These are phyloP conservation scores for Melospiza georgiana DNA, from an alignment of 2,113 vertebrate genomes.

Conservation along the genomic window DNA sequence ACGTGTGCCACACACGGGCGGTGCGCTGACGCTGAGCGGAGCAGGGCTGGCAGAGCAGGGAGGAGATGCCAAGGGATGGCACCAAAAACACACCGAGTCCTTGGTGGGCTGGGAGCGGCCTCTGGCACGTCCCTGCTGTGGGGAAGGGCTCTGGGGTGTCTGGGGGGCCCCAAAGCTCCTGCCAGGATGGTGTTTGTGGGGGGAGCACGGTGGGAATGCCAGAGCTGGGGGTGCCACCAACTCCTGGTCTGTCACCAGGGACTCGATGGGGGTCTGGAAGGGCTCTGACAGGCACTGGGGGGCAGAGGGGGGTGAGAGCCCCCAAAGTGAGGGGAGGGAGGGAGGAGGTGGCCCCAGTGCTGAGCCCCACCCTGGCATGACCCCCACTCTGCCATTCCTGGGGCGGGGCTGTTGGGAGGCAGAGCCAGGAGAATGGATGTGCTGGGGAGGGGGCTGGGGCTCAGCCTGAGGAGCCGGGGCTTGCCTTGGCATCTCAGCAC, in stretches of 20 bases:
- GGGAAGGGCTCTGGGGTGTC: background rate
- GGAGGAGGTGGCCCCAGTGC: background rate
- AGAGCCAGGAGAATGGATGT: background rate
- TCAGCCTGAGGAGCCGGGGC: background rate
- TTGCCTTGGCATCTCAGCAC: background rate
- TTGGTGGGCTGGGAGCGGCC: no score
- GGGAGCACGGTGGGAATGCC: fast-evolving
- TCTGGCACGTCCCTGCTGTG: background rate
- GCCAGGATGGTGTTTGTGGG: background rate
- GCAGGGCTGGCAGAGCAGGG: background rate
- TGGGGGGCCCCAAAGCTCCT: background rate
- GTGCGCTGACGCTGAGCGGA: fast-evolving
- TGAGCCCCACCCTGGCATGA: background rate
- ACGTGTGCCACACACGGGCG: fast-evolving
- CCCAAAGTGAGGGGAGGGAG: no score
- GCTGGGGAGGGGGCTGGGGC: background rate
- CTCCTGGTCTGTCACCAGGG: fast-evolving
- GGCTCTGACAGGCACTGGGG: fast-evolving
- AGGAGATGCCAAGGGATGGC: background rate
- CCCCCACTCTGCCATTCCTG: background rate
- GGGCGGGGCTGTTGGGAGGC: background rate
- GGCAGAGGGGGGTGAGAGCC: background rate
- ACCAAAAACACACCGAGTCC: background rate
- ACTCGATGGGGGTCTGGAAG: background rate
- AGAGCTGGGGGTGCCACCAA: background rate